Conservation (phyloP, 1,140 invertebrate species). For the Leptestheria dahalacensis region DNA sequence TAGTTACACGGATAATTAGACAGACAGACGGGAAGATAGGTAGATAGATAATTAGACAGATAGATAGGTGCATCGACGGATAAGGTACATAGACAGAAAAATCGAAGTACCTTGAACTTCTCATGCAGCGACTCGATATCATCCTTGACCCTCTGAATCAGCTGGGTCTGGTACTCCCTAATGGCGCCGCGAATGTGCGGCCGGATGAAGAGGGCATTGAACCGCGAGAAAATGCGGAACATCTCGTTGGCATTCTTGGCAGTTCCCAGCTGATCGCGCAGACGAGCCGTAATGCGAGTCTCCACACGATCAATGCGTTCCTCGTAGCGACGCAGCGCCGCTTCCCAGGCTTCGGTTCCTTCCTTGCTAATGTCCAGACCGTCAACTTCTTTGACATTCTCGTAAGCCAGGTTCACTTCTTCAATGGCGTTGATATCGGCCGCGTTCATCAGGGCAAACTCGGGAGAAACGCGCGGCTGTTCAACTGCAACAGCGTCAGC, state of each 20-base stretch:
- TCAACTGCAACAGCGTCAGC: slow-evolving; percentile 87
- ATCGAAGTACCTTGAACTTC: slow-evolving; percentile 75
- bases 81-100: background rate
- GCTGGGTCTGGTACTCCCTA: slow-evolving; percentile 94
- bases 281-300: slow-evolving; percentile 86
- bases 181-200: slow-evolving; percentile 98
- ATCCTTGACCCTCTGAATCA: slow-evolving; percentile 97
- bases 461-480: slow-evolving; percentile 7
- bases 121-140: slow-evolving; percentile 96
- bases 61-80: too few species aligned
- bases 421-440: slow-evolving; percentile 15
- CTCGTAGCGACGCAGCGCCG: slow-evolving; percentile 85
- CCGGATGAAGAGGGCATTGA: slow-evolving; percentile 95
- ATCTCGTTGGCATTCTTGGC: slow-evolving; percentile 99
- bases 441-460: slow-evolving; percentile 10
- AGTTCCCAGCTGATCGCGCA: slow-evolving; percentile 91
- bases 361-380: slow-evolving; percentile 94
- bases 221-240: slow-evolving; percentile 95
- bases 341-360: slow-evolving; percentile 93
- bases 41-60: too few species aligned
- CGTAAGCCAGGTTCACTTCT: slow-evolving; percentile 91
- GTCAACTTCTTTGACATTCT: slow-evolving; percentile 97
- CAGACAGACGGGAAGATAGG: too few species aligned
- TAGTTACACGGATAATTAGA: too few species aligned
- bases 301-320: slow-evolving; percentile 95